phyloP scores from a whole-genome alignment of 2,888 invertebrate species.

The Gymnoscelis rufifasciata region DNA sequence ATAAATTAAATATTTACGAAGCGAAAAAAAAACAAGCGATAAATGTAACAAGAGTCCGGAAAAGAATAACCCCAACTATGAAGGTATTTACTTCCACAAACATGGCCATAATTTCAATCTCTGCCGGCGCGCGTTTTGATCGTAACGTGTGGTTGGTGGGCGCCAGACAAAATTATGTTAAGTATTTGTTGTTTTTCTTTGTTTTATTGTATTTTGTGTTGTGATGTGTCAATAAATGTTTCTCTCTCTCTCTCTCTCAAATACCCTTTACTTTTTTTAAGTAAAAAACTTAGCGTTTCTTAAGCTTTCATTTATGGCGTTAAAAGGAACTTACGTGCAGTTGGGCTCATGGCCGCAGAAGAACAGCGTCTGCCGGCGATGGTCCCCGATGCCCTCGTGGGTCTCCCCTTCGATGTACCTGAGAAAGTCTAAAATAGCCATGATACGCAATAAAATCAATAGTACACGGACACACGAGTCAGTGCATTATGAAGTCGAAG shows the following conservation, averaged over 20 bases:
- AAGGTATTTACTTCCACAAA: constrained; percentile 26
- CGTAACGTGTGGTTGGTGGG: constrained; percentile 25
- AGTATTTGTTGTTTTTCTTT: too few species aligned
- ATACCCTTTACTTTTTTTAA: too few species aligned
- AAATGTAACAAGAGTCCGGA: constrained; percentile 26
- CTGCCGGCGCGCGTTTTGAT: constrained; percentile 22
- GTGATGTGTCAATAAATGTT: too few species aligned
- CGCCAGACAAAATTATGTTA: too few species aligned
- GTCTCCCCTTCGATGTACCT: constrained; percentile 66
- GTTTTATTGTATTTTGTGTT: too few species aligned
- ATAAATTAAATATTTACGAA: too few species aligned
- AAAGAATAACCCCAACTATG: constrained; percentile 27
- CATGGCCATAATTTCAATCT: constrained; percentile 24
- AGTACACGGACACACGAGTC: constrained; percentile 32
- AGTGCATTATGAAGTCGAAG: constrained; percentile 28
- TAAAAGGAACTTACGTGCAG: constrained; percentile 85
- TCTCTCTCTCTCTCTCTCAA: too few species aligned
- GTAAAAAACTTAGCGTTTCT: too few species aligned
- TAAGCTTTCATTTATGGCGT: too few species aligned
- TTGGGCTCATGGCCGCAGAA: constrained; percentile 94
- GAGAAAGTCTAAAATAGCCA: constrained; percentile 62
- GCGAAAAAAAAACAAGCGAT: too few species aligned
- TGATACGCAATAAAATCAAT: constrained; percentile 57
- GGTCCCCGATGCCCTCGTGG: constrained; percentile 74
- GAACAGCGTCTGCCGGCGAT: constrained; percentile 86